Conservation (phyloP, 53 echinoderm and acorn worm genomes). For the Antedon mediterranea region DNA sequence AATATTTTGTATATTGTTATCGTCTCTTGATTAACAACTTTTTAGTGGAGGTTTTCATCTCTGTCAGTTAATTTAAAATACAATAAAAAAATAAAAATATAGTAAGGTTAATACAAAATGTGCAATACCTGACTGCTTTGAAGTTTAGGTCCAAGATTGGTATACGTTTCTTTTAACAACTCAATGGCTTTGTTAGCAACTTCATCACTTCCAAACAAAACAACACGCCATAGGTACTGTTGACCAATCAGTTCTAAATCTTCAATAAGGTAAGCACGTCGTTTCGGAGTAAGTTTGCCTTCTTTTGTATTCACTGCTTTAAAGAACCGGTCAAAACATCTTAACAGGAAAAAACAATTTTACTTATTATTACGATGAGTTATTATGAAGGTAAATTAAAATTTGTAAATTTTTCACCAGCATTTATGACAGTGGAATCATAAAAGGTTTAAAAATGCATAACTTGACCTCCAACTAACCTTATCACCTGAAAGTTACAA, state of each 20-base stretch:
- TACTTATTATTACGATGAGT: no score
- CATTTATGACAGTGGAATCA: no score
- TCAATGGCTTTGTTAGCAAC: slow-evolving; percentile 95
- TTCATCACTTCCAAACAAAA: slow-evolving; percentile 73
- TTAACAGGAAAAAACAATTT: slow-evolving; percentile 9
- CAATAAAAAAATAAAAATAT: no score
- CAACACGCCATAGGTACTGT: slow-evolving; percentile 91
- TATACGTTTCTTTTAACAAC: slow-evolving; percentile 87
- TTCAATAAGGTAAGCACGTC: slow-evolving; percentile 90
- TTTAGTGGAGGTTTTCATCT: no score
- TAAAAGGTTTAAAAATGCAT: no score
- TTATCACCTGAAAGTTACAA: no score
- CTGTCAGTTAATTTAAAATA: no score
- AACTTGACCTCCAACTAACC: no score
- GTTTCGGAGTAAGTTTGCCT: slow-evolving; percentile 72
- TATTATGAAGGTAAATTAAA: no score
- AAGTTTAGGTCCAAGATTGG: slow-evolving; percentile 86
- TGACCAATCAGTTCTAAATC: slow-evolving; percentile 94
- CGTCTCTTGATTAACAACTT: no score
- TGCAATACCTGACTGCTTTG: slow-evolving; percentile 65
- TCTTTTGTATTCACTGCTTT: slow-evolving; percentile 98
- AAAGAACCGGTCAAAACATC: slow-evolving; percentile 98
- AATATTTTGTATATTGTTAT: no score
- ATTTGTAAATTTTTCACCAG: no score
- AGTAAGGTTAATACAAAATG: background rate